Base-by-base conservation (phyloP, 1,140 invertebrate genomes). In the Saccostrea cuccullata region DNA sequence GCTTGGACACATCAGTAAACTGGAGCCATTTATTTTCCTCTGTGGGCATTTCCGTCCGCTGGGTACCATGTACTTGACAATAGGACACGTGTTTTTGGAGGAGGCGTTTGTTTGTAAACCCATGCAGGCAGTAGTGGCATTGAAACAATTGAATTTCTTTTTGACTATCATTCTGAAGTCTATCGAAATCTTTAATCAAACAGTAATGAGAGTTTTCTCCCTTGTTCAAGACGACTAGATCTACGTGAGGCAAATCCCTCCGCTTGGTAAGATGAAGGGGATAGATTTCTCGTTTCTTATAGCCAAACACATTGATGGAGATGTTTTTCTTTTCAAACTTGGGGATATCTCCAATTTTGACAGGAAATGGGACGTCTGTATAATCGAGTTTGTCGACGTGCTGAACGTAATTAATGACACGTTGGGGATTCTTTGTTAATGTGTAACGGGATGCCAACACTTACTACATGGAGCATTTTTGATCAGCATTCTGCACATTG, bases 1-100 rank as follows among this genome's bases (percentile, higher is more conserved):
- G 64, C 67, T 85, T 88, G 47, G 73, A 60, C 0, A 87, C 5
- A 47, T 86, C 86, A 12, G n/a, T n/a, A 30, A 30, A 86, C 17
- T 82, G 15, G 13, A 86, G 47, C 70, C 67, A 82, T 82, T 86
- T 86, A 17, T 86, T 55, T 55, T 86, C 70, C 23, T 86, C 86
- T 55, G 47, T 26, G 30, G 30, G 30, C 30, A 36, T 36, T 36
- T 36, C 30, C 2, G 30, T 36, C 2, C 30, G 30, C 2, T 55
- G 70, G 17, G 67, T 55, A 23, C 70, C 40, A 26, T 82, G 47
- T 0, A 30, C 82, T 13, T 70, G 86, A 55, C 67, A 86, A 23
- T 26, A 86, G 2, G 58, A 56, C 4, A 83, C 20, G 40, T 83
- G 77, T 30, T 82, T 8, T n/a, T 85, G 23, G 2, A 85, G 30